Base-by-base conservation (phyloP, 2,113 vertebrate genomes). In the Podiceps cristatus region DNA sequence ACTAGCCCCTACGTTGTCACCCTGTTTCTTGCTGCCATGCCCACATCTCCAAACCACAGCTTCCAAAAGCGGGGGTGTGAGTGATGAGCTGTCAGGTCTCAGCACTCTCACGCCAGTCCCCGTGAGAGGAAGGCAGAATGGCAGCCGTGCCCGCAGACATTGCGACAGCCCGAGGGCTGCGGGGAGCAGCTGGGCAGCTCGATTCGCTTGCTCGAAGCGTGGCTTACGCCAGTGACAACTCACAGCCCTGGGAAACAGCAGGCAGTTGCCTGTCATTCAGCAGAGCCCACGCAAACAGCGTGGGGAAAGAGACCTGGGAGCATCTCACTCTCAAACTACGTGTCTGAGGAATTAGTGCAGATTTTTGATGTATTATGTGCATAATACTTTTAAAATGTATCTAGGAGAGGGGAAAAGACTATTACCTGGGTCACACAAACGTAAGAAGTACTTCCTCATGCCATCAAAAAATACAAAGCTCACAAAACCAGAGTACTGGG, bases 231-330 rank as follows among this genome's bases (percentile, higher is more conserved):
- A 67, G 50, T 3, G 5, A 52, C 59, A 74, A 33, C 63, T 58
- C 55, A 47, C 27, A 73, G 75, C 71, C 71, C 53, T 37, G 28
- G 58, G 59, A 68, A 64, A 79, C 7, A 50, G 5, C 47, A 50
- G 58, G 55, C 49, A 47, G 33, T 55, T 56, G 80, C 50, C 86
- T 40, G 55, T 55, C 75, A 77, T 31, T 42, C 40, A 19, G 4
- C 25, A 2, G 35, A 90, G 71, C 31, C 87, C 67, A 40, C 0
- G 0, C 20, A 76, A 56, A 53, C 14, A 58, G 33, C 0, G 0
- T 15, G 42, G 67, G 53, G 53, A 80, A 67, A 53, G 63, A 77
- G 47, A 42, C 22, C 42, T 44, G 55, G 25, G 52, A 90, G 64
- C 59, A 31, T 42, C 68, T 49, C 31, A 1, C 44, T 78, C 8